Evolutionary conservation across 2,113 vertebrate genomes (phyloP), one percentile per base, ranked within the genome.

Genomic region (Nothobranchius furzeri): DNA sequence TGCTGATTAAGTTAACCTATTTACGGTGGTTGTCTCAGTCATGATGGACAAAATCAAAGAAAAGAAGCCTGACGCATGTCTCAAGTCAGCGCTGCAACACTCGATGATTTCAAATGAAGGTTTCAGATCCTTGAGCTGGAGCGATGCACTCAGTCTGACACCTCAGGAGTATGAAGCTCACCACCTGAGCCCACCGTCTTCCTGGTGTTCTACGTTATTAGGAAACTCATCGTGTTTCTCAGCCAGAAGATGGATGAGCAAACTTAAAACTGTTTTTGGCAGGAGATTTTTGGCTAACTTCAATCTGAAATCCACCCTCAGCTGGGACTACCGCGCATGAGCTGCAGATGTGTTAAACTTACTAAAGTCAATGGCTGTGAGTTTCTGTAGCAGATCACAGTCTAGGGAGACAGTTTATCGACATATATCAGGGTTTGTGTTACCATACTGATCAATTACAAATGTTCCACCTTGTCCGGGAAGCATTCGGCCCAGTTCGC

Each of bases 21-120:
- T 75, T 74, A 67, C 78, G 68, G 64, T 52, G 55, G 78, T 79
- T n/a, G 65, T 73, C 67, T 72, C 64, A 68, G 76, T 70, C 59
- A 72, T 4, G 47, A 61, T 24, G 0, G 43, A 4, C 51, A 69
- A 64, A 66, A 77, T 42, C 40, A 42, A 8, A 42, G 40, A 49
- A 37, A 48, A 68, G 78, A 30, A 1, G 3, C 30, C 37, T 40
- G 37, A 40, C 6, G 24, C 66, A 67, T 20, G 47, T 42, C 51
- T 61, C 2, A 30, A 42, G n/a, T 58, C 15, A 68, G 52, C 20
- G 1, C 37, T 0, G 40, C 20, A 35, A 55, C 8, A 46, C 35
- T 13, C 11, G 9, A 40, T 42, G 11, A 60, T 1, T 40, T 7
- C 37, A 40, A 7, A 40, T 40, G 37, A 40, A 40, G 37, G 37